Base-by-base conservation (phyloP, 2,113 vertebrate species). In the Takifugu bimaculatus region DNA sequence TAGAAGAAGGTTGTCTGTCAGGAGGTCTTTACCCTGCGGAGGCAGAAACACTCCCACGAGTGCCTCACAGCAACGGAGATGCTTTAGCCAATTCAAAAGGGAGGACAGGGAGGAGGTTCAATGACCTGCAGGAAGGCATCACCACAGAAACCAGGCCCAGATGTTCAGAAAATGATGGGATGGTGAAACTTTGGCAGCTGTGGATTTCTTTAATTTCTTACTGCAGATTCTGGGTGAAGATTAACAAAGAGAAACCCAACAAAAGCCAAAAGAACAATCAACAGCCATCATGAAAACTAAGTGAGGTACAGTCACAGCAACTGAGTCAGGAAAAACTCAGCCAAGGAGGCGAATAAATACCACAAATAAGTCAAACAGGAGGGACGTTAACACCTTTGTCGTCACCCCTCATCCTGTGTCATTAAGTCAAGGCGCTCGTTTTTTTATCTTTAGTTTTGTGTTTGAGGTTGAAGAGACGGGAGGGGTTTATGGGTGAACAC, bases 281-380 rank as follows among this genome's bases (percentile, higher is more conserved):
- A 13, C 43, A 55, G 61, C 9, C 5, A 58, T 59, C 4, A 50
- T 64, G 63, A 65, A 80, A 69, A 74, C 20, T 13, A 52, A 69
- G 62, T 59, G 80, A 79, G 75, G 77, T 79, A 74, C 78, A 60
- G 80, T 80, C 80, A 85, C 84, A 83, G 82, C 79, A 75, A 70
- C 63, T 51, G 81, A 81, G 71, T 43, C 32, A 49, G 59, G 11
- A 29, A 55, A 25, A 59, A 72, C 78, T 75, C 73, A 75, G 77
- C 45, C n/a, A 63, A 81, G 67, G 55, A 78, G 1, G 70, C 58
- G 70, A 78, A 84, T 81, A 81, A 85, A 85, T 83, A 87, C 58
- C 72, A 80, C 68, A 48, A 69, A 77, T 51, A 81, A 62, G 59
- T 69, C 51, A 65, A 80, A 68, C 49, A 63, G 73, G 67, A 72